A percentile compares a stretch with the other conserved stretches of the same genome.
Conservation (phyloP, 2,888 invertebrate species). For the Cantharis rustica region DNA sequence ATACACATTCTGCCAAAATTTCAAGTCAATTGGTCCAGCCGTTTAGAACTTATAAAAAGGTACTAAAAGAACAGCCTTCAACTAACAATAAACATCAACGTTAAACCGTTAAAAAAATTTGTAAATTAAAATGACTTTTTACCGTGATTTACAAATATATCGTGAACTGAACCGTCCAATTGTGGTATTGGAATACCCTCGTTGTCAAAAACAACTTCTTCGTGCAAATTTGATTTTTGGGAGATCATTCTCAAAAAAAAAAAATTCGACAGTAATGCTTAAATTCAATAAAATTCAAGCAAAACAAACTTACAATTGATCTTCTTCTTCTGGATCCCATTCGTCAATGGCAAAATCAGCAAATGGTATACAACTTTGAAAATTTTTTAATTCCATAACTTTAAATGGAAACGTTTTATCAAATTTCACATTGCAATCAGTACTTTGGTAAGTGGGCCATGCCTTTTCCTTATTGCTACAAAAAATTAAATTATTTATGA, state of each 20-base stretch:
- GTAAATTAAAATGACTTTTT: neutral
- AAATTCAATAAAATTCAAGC: neutral
- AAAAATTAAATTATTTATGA: neutral
- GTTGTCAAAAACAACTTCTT: constrained; percentile 38
- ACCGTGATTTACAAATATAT: constrained; percentile 38
- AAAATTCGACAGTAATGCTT: too few species aligned
- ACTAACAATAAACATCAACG: too few species aligned
- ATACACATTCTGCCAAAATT: too few species aligned
- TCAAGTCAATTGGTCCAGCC: too few species aligned
- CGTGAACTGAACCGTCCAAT: constrained; percentile 53
- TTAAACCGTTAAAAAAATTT: too few species aligned
- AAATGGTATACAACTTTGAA: constrained; percentile 65
- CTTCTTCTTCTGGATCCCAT: constrained; percentile 45
- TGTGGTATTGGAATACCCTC: constrained; percentile 47
- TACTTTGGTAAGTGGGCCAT: constrained; percentile 17
- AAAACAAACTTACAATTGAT: constrained; percentile 7
- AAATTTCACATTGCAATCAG: constrained; percentile 36
- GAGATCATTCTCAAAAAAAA: neutral
- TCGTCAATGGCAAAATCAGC: constrained; percentile 51
- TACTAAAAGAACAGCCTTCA: too few species aligned
- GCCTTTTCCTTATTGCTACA: constrained; percentile 16
- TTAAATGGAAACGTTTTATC: constrained; percentile 39
- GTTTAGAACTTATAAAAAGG: too few species aligned
- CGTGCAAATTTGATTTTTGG: neutral
- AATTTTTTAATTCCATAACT: constrained; percentile 46